Evolutionary conservation across 2,888 invertebrate species (phyloP), one percentile per base, ranked within the genome.

Genomic region (Mesorhabditis sp.): DNA sequence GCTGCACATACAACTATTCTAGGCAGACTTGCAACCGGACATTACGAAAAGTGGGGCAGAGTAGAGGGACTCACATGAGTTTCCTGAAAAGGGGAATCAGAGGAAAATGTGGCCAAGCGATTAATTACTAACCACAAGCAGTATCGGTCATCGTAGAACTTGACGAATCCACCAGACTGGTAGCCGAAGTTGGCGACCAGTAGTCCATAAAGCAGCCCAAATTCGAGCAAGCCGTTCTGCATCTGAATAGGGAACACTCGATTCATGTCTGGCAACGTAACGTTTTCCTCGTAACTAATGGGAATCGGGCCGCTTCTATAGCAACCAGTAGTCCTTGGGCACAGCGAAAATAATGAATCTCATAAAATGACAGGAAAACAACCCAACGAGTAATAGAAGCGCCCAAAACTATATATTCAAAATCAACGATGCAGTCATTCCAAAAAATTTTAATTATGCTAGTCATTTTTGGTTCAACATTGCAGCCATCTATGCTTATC

Each of bases 171-270:
- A 63, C 78, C 71, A n/a, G 82, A 81, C 44, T 79, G 73, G 62
- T 76, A 70, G 73, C 81, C 82, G 72, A 83, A 83, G 68, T 80
- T 76, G 62, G 72, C 76, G 69, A 83, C 76, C 41, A 82, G 74
- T 15, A 78, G 43, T 15, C 74, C 61, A 66, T 81, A 81, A 43
- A 76, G 64, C n/a, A 72, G 63, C 42, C 73, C 75, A 67, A 77
- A 70, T 6, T 43, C 67, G 65, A 67, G 10, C 69, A 72, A 66
- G 4, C 44, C 62, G 5, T 44, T 41, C 42, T 65, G 62, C 72
- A 69, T 69, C n/a, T 65, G 13, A 45, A 45, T 43, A n/a, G n/a
- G n/a, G n/a, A 50, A n/a, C n/a, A 42, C 45, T n/a, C n/a, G n/a
- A 66, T 5, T n/a, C 42, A 10, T 45, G 28, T 28, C 28, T 28